phyloP scores from a whole-genome alignment of 2,888 invertebrate species.

The Orchestes rusci region DNA sequence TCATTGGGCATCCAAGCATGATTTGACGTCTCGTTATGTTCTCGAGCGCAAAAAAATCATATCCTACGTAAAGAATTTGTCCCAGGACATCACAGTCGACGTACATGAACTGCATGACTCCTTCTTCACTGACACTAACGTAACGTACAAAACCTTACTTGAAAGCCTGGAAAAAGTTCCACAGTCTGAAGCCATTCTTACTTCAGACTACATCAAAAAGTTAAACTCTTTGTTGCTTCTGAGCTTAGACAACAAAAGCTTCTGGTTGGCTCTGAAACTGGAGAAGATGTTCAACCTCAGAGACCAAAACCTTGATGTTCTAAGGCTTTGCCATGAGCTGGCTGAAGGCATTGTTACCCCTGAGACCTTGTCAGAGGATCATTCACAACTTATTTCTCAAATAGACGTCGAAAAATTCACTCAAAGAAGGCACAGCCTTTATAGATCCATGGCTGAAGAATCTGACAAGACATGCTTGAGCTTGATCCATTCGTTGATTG shows the following conservation, averaged over 20 bases:
- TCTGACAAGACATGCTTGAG: conserved; percentile 35
- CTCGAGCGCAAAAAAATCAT: conserved; percentile 36
- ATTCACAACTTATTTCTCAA: too few relatives aligned
- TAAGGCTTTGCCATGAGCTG: conserved; percentile 55
- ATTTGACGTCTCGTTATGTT: conserved; percentile 31
- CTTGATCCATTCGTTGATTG: conserved; percentile 46
- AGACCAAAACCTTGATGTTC: conserved; percentile 50
- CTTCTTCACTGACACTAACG: conserved; percentile 10
- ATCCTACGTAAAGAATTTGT: conserved; percentile 7
- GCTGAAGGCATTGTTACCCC: conserved; percentile 58
- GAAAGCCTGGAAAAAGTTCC: conserved; percentile 25
- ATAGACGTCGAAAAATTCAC: conserved; percentile 34
- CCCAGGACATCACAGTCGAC: not conserved
- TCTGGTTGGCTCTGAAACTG: conserved; percentile 55
- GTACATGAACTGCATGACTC: conserved; percentile 10
- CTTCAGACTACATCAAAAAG: conserved; percentile 32
- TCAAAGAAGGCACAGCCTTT: conserved; percentile 39
- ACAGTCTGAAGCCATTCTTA: conserved; percentile 19
- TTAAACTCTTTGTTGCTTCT: conserved; percentile 27
- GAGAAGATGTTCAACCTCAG: conserved; percentile 48
- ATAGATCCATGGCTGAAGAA: conserved; percentile 27
- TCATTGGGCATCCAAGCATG: conserved; percentile 36
- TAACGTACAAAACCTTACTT: conserved; percentile 29
- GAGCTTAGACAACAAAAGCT: conserved; percentile 50
- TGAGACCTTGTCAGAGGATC: conserved; percentile 54